Percentiles rank a stretch among this genome's conserved stretches.
Evolutionary conservation across 2,113 vertebrate species (phyloP).

Genomic region (Dipodomys spectabilis): DNA sequence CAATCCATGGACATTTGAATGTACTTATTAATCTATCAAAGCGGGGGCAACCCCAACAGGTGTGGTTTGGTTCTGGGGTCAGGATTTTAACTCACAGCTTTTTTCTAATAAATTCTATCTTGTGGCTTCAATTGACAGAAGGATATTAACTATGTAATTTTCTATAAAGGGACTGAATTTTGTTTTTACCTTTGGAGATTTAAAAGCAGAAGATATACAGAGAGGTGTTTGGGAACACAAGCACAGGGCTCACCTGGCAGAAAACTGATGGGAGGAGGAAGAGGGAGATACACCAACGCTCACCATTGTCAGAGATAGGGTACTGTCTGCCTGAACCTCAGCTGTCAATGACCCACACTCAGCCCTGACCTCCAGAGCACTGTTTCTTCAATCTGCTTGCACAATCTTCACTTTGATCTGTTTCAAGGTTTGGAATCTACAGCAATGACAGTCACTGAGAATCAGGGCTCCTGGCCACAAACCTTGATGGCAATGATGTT

Average conservation of each 20-base stretch:
- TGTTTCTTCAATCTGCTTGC: neutral
- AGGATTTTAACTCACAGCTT: neutral
- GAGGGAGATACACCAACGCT: neutral
- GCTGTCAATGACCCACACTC: neutral
- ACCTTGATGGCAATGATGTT: neutral
- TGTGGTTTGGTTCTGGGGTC: neutral
- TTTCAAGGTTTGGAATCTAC: slow-evolving; percentile 10
- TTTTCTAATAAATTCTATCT: neutral
- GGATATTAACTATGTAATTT: neutral
- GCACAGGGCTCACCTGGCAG: neutral
- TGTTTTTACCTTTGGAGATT: neutral
- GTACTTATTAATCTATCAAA: neutral
- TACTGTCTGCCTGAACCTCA: neutral
- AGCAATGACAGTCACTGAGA: neutral
- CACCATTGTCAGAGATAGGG: neutral
- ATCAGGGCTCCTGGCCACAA: neutral
- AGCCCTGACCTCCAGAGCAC: neutral
- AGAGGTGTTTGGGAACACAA: neutral
- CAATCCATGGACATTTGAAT: neutral
- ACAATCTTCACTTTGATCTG: slow-evolving; percentile 29
- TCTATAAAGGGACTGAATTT: slow-evolving; percentile 18
- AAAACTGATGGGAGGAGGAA: neutral
- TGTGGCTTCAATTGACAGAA: slow-evolving; percentile 16
- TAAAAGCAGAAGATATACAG: slow-evolving; percentile 26
- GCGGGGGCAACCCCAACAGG: neutral